phyloP scores from a whole-genome alignment of 2,797 vertebrate species.

The Platalea minor region DNA sequence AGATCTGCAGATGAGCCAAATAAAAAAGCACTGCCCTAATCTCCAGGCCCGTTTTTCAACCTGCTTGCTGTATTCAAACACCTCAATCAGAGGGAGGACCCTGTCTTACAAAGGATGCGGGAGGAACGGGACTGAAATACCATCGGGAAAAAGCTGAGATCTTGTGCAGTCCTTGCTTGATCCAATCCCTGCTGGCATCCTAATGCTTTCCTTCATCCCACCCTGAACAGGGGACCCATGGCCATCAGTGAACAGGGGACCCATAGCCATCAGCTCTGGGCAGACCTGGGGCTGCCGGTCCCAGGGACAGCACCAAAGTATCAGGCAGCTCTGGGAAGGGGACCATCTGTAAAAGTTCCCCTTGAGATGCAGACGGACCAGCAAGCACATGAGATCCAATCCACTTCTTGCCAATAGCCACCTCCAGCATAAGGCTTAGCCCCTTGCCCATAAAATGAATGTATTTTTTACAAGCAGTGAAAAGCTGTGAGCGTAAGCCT shows the following conservation, averaged over 20 bases:
- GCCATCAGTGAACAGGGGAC: background rate
- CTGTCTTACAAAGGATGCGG: rapidly evolving
- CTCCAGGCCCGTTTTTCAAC: background rate
- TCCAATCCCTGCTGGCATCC: background rate
- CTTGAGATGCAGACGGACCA: background rate
- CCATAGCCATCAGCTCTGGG: rapidly evolving
- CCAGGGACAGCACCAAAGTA: background rate
- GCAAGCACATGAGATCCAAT: background rate
- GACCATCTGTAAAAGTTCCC: background rate
- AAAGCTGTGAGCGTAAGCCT: background rate
- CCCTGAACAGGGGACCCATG: background rate
- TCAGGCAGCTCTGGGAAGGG: background rate
- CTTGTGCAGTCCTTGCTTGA: background rate
- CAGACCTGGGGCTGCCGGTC: background rate
- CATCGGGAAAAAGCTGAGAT: background rate
- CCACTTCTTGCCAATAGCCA: background rate
- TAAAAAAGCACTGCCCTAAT: background rate
- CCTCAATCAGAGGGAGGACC: background rate
- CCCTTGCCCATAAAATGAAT: background rate
- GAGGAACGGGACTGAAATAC: background rate
- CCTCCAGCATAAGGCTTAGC: background rate
- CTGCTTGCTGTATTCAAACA: background rate
- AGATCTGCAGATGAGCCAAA: background rate
- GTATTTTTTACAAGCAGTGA: background rate
- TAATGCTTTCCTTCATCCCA: background rate